Conservation (phyloP, 92 coral and sea anemone genomes). For the Bergia puertoricense region DNA sequence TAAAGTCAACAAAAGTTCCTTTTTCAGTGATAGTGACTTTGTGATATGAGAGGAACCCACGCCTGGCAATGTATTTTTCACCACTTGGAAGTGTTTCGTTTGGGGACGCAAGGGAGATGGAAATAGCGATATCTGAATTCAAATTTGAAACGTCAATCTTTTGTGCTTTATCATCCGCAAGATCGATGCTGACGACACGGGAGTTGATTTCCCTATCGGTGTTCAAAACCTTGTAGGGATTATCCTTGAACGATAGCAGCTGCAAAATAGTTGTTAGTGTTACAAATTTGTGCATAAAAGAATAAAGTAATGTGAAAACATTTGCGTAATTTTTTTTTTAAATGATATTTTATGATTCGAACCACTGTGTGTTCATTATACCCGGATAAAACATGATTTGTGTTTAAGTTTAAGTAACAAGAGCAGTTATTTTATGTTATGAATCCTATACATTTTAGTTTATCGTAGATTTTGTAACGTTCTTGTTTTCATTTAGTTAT, state of each 20-base stretch:
- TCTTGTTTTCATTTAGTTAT: too few species aligned
- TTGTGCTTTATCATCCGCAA: constrained; percentile 30
- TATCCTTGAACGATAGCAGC: background rate
- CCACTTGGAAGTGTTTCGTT: background rate
- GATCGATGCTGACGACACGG: constrained; percentile 29
- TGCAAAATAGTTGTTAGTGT: background rate
- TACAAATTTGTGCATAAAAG: background rate
- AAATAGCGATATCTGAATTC: constrained; percentile 29
- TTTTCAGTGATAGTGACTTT: background rate
- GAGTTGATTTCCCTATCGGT: constrained; percentile 5
- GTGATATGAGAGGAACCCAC: constrained; percentile 44
- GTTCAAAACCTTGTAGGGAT: background rate
- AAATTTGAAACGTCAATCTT: constrained; percentile 15
- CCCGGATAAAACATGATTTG: too few species aligned
- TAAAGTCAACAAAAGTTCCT: constrained; percentile 15
- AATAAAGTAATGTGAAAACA: background rate
- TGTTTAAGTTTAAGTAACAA: too few species aligned
- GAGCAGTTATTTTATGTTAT: too few species aligned
- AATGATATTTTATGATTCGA: background rate
- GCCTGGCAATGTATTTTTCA: constrained; percentile 24
- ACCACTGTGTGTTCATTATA: background rate
- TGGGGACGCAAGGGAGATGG: background rate
- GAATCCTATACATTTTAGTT: too few species aligned
- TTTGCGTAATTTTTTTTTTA: background rate
- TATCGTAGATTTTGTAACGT: too few species aligned